These are phyloP conservation scores for Fukomys damarensis DNA, from an alignment of 2,113 vertebrate species.

Conservation along the genomic window DNA sequence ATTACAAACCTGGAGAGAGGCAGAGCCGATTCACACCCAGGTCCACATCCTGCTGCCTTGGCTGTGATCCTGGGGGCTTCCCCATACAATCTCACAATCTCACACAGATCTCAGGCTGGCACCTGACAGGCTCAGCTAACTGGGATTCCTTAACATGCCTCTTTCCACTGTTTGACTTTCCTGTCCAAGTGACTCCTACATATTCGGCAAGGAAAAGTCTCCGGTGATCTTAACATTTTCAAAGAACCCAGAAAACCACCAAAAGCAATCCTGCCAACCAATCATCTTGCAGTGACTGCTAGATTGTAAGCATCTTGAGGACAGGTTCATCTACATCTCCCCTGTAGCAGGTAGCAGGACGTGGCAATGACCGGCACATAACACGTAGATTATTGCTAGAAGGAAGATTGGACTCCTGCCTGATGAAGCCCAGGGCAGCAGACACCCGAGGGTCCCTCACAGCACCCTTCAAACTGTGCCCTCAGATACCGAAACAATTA, in stretches of 20 bases:
- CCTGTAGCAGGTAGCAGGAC: neutral
- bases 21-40: neutral
- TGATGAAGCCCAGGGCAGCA: neutral
- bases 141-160: neutral
- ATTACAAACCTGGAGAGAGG: neutral
- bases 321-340: neutral
- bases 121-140: neutral
- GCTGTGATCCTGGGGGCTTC: neutral
- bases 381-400: neutral
- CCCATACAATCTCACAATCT: neutral
- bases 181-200: neutral
- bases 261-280: accelerated
- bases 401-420: neutral
- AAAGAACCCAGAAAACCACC: neutral
- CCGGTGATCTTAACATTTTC: neutral
- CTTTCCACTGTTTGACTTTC: neutral
- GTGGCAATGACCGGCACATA: neutral
- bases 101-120: neutral
- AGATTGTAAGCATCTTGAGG: neutral
- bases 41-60: no score
- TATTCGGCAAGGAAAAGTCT: neutral
- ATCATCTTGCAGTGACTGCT: neutral
- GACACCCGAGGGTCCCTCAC: neutral
- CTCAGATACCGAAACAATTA: neutral
- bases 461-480: neutral